These are phyloP conservation scores for Andrena bicolor DNA, from an alignment of 2,888 invertebrate genomes.

Conservation along the genomic window DNA sequence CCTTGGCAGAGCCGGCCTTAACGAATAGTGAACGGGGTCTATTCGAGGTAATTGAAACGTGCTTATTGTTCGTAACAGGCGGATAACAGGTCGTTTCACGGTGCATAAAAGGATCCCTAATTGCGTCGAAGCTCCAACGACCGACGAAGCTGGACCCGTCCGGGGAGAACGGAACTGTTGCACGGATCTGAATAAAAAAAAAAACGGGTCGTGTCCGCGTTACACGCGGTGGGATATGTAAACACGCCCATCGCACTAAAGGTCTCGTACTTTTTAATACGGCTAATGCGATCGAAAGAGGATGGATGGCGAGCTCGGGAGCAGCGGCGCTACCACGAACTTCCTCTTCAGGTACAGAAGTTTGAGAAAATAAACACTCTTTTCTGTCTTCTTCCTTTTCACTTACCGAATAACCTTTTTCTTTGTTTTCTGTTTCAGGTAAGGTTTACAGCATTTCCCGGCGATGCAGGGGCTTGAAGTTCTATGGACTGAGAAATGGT, in stretches of 20 bases:
- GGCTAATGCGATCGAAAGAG: slow-evolving; percentile 59
- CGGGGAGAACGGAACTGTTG: slow-evolving; percentile 27
- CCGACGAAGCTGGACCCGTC: slow-evolving; percentile 27
- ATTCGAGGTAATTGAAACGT: slow-evolving; percentile 79
- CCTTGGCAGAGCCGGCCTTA: slow-evolving; percentile 57
- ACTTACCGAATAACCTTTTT: no score
- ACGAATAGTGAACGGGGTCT: slow-evolving; percentile 76
- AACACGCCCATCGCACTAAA: slow-evolving; percentile 55
- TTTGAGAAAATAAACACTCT: not conserved
- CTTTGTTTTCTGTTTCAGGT: not conserved
- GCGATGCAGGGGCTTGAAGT: not conserved
- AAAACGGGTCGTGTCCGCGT: slow-evolving; percentile 65
- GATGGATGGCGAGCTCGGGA: not conserved
- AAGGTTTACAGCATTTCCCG: not conserved
- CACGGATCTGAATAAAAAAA: slow-evolving; percentile 56
- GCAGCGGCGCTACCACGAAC: slow-evolving; percentile 2
- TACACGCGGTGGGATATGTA: slow-evolving; percentile 44
- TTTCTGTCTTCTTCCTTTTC: not conserved
- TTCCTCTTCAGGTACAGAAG: not conserved
- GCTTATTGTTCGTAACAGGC: slow-evolving; percentile 81
- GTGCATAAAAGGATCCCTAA: slow-evolving; percentile 75
- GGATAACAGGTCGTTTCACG: slow-evolving; percentile 79
- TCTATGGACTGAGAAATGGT: not conserved
- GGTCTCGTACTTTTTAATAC: slow-evolving; percentile 60
- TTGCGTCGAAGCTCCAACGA: slow-evolving; percentile 57